Evolutionary conservation across 1,140 invertebrate genomes (phyloP).

Genomic region (Panagrolaimus sp.): DNA sequence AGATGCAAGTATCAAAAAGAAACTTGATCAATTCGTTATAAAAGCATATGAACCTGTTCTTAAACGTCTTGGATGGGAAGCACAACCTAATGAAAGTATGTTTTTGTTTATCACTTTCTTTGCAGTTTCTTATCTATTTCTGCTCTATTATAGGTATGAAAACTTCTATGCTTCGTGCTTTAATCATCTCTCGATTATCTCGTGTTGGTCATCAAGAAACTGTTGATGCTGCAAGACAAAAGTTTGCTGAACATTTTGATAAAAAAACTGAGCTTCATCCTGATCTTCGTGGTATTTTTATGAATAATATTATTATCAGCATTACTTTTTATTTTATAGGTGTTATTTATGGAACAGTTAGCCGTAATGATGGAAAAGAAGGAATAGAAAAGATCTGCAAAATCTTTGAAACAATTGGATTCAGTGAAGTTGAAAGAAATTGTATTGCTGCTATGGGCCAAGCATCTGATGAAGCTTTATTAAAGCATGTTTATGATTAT

Average conservation of each 20-base stretch:
- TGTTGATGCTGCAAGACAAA: slow-evolving; percentile 67
- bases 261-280: slow-evolving; percentile 70
- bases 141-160: slow-evolving; percentile 52
- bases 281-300: too few relatives aligned
- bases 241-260: slow-evolving; percentile 69
- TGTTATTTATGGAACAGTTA: slow-evolving; percentile 74
- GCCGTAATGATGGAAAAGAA: slow-evolving; percentile 68
- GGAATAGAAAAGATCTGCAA: slow-evolving; percentile 73
- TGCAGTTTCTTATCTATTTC: slow-evolving; percentile 15
- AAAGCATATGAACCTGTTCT: slow-evolving; percentile 58
- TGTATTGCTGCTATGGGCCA: slow-evolving; percentile 75
- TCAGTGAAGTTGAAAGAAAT: slow-evolving; percentile 85
- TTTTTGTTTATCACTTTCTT: too few relatives aligned
- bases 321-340: too few relatives aligned
- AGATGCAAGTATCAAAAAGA: slow-evolving; percentile 51
- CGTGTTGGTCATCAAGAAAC: slow-evolving; percentile 71
- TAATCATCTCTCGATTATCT: slow-evolving; percentile 75
- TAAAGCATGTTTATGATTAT: slow-evolving; percentile 60
- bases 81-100: slow-evolving; percentile 59
- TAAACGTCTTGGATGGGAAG: slow-evolving; percentile 60
- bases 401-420: slow-evolving; percentile 74
- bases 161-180: slow-evolving; percentile 75
- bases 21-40: slow-evolving; percentile 56
- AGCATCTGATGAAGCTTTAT: slow-evolving; percentile 69
- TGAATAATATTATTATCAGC: too few relatives aligned